Evolutionary conservation across 2,797 vertebrate species (phyloP).

Genomic region (Rhinogobio ventralis): DNA sequence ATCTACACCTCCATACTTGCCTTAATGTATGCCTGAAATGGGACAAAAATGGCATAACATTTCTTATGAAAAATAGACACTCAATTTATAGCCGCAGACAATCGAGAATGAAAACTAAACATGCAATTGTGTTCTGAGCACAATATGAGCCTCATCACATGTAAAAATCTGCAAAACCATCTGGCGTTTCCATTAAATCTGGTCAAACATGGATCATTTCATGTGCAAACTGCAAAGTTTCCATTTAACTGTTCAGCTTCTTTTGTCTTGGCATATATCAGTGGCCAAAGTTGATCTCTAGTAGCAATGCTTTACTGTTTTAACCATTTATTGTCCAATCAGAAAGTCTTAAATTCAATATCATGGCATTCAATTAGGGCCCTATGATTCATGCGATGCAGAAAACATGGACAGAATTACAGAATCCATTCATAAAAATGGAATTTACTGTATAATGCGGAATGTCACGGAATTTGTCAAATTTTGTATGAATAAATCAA

Average conservation of each 20-base stretch:
- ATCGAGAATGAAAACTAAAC: not conserved
- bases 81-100: not conserved
- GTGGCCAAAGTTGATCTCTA: not conserved
- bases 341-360: no score
- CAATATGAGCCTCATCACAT: not conserved
- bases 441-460: no score
- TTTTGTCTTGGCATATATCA: no score
- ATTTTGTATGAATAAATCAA: no score
- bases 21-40: not conserved
- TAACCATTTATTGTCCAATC: no score
- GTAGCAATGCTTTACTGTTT: not conserved
- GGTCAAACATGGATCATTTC: not conserved
- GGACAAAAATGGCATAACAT: not conserved
- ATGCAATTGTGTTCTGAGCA: not conserved
- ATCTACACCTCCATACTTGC: not conserved
- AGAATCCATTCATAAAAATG: no score
- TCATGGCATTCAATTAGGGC: no score
- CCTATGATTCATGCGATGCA: no score
- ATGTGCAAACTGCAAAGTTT: not conserved
- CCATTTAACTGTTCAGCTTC: no score
- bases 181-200: conserved; percentile 5
- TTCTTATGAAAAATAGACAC: not conserved
- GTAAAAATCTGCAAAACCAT: no score
- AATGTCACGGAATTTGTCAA: no score
- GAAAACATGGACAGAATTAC: no score